Conservation (phyloP, 1,140 invertebrate genomes). For the Pissodes strobi region DNA sequence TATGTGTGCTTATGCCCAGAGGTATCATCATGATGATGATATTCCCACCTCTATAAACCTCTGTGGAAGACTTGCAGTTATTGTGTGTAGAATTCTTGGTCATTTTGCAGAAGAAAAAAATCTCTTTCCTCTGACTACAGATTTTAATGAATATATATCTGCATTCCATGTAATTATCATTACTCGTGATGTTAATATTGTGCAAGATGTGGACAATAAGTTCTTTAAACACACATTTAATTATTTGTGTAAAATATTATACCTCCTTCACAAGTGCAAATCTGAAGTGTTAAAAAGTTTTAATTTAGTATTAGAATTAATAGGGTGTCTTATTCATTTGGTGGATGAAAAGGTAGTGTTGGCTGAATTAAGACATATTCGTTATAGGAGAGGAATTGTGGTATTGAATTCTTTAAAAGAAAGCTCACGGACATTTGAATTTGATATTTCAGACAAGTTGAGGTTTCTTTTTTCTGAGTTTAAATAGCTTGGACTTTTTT, state of each 20-base stretch:
- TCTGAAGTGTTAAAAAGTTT: slow-evolving; percentile 17
- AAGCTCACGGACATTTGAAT: slow-evolving; percentile 10
- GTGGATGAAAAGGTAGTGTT: slow-evolving; percentile 15
- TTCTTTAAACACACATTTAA: slow-evolving; percentile 28
- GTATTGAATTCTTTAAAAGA: slow-evolving; percentile 32
- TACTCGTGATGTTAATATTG: slow-evolving; percentile 27
- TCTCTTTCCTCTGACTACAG: slow-evolving; percentile 36
- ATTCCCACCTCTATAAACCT: slow-evolving; percentile 2
- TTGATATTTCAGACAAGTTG: slow-evolving; percentile 26
- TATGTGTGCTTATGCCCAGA: slow-evolving; percentile 38
- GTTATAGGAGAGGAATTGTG: slow-evolving; percentile 21
- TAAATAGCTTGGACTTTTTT: too few relatives aligned
- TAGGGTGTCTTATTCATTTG: slow-evolving; percentile 26
- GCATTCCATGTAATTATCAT: slow-evolving; percentile 39
- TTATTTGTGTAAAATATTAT: slow-evolving; percentile 30
- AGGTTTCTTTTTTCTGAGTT: slow-evolving; percentile 16
- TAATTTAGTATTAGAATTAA: slow-evolving; percentile 27
- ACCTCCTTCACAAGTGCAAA: slow-evolving; percentile 20
- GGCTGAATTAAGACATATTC: slow-evolving; percentile 7
- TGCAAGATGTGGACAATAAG: slow-evolving; percentile 3
- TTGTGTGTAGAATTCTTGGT: slow-evolving; percentile 32
- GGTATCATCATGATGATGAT: slow-evolving; percentile 27
- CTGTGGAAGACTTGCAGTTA: slow-evolving; percentile 8
- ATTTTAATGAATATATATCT: slow-evolving; percentile 40
- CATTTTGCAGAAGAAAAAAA: slow-evolving; percentile 38